Evolutionary conservation across 2,888 invertebrate species (phyloP), one percentile per base, ranked within the genome.

Genomic region (Halictus quadricinctus): DNA sequence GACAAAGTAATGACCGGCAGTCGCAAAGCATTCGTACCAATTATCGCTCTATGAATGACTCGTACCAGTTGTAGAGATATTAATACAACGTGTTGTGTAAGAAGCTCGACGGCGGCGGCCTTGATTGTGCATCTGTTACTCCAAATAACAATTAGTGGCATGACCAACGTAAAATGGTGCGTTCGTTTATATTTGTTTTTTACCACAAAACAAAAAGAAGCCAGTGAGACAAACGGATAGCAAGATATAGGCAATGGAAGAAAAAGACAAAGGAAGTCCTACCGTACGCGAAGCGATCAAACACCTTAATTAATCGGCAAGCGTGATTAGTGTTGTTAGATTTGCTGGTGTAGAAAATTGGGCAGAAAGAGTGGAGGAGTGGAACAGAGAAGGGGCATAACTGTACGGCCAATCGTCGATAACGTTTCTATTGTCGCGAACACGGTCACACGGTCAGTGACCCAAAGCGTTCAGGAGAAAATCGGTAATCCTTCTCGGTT

Each of bases 351-450:
- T 74, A 75, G 21, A 77, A 84, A 64, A 74, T 43, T 29, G 43
- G 36, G 41, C 69, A 25, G 48, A 78, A 64, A 29, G 8, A 77
- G 64, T 81, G 69, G 64, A 81, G 74, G 64, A 48, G 36, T 83
- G 72, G 86, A 88, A 70, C 88, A 89, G 88, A 89, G 88, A 88
- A 88, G 88, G 82, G 41, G 29, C 21, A 66, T 21, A 43, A 21
- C 12, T 70, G 18, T 60, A 12, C 18, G 10, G 21, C 0, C 2
- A 43, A 46, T 41, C 6, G 6, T 25, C 21, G 41, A 48, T 36
- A 41, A 25, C 2, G 29, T 50, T 36, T 5, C 43, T 60, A n/a
- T 48, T 7, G 36, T 36, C 18, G 18, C 18, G 66, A 66, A 29
- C 36, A 36, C 18, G 29, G 29, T 66, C 36, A 66, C 36, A 21